Conservation (phyloP, 2,797 vertebrate genomes). For the Triplophysa bombifrons region DNA sequence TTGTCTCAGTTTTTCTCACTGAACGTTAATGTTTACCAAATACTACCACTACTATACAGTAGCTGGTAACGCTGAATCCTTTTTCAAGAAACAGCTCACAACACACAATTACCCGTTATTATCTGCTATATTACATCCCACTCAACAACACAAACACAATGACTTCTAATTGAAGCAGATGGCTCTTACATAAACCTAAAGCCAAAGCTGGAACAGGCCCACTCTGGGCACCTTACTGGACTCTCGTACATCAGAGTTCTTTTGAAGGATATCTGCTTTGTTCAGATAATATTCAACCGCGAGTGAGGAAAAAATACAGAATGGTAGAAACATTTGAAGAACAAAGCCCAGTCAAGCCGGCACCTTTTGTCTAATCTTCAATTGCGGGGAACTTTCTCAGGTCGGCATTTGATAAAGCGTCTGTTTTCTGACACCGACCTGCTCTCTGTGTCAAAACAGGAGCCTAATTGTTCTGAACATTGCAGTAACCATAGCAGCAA, state of each 20-base stretch:
- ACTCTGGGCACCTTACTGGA: slow-evolving; percentile 52
- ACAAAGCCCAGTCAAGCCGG: slow-evolving; percentile 33
- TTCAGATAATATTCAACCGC: slow-evolving; percentile 47
- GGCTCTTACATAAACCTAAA: slow-evolving; percentile 52
- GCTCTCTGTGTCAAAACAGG: slow-evolving; percentile 54
- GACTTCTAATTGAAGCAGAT: slow-evolving; percentile 58
- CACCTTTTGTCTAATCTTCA: slow-evolving; percentile 36
- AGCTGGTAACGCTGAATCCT: not conserved
- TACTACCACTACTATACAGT: slow-evolving; percentile 9
- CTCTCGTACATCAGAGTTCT: slow-evolving; percentile 40
- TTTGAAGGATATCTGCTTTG: slow-evolving; percentile 41
- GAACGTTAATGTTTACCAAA: slow-evolving; percentile 29
- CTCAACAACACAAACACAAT: slow-evolving; percentile 50
- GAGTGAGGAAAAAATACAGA: not conserved
- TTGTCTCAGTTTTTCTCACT: not conserved
- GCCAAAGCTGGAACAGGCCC: slow-evolving; percentile 28
- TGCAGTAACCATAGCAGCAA: slow-evolving; percentile 59
- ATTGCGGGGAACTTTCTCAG: slow-evolving; percentile 18
- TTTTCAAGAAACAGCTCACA: slow-evolving; percentile 49
- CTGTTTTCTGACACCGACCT: slow-evolving; percentile 49
- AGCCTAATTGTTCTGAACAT: slow-evolving; percentile 58
- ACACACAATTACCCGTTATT: slow-evolving; percentile 52
- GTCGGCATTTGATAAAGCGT: slow-evolving; percentile 44
- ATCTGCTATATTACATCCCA: slow-evolving; percentile 49
- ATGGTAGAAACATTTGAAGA: slow-evolving; percentile 40